Evolutionary conservation across 2,113 vertebrate species (phyloP), one percentile per base, ranked within the genome.

Genomic region (Melanotaenia duboulayi): DNA sequence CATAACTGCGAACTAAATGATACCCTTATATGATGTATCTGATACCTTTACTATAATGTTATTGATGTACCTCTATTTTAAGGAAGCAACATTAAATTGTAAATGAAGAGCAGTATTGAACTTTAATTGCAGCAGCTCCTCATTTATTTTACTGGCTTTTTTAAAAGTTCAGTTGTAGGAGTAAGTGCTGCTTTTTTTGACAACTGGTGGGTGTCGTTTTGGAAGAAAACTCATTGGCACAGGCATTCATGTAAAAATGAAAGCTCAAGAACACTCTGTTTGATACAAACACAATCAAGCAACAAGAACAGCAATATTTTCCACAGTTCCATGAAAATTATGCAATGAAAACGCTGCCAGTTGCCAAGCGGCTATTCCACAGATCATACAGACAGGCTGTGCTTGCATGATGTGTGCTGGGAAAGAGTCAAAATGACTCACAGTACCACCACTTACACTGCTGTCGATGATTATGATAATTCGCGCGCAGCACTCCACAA

Each of bases 401-500:
- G 74, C 64, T 55, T 79, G 80, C 75, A 78, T 75, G 81, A 81
- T 89, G 81, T 80, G 85, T 78, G 72, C 65, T 71, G 71, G 74
- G 71, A 76, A 49, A 56, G 81, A 80, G 76, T 71, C 68, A 61
- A 86, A 88, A 87, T 90, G 88, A 91, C 84, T 92, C 91, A 90
- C 81, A 88, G 73, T 79, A 82, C 85, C 19, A 74, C 86, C 89
- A 91, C 88, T 91, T 81, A 74, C 76, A 65, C 89, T 87, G 87
- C 87, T 88, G 83, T 90, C 67, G 67, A 87, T 90, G 86, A 90
- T 91, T 89, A 88, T 89, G 86, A 91, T 90, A 85, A 91, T 91
- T 90, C 24, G n/a, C 61, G 12, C 80, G 46, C 82, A 84, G 77
- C 79, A 74, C 80, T 89, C 83, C 81, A 84, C 88, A 78, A 87